phyloP scores from a whole-genome alignment of 2,888 invertebrate genomes.

The Sturmia bella region DNA sequence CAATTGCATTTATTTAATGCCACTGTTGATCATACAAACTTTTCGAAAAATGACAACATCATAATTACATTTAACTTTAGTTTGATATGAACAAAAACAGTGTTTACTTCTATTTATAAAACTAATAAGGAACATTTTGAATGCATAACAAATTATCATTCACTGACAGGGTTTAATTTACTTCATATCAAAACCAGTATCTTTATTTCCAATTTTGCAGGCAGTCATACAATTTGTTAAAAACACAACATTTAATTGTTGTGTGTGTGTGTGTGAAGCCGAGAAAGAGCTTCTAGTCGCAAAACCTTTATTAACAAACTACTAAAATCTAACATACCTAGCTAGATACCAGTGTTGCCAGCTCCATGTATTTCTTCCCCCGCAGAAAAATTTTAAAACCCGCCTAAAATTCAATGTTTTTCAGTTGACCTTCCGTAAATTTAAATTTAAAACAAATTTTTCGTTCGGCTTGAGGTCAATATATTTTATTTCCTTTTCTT shows the following conservation, averaged over 20 bases:
- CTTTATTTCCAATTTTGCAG: slow-evolving; percentile 4
- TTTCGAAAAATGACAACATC: slow-evolving; percentile 45
- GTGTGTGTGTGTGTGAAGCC: neutral
- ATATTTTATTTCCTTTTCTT: too few species aligned
- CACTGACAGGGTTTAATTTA: slow-evolving; percentile 65
- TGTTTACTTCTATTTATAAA: slow-evolving; percentile 11
- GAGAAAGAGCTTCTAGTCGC: neutral
- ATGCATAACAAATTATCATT: slow-evolving; percentile 56
- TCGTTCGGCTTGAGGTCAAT: too few species aligned
- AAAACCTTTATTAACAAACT: slow-evolving; percentile 41
- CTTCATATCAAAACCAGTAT: slow-evolving; percentile 25
- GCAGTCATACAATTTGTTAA: slow-evolving; percentile 9
- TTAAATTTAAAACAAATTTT: too few species aligned
- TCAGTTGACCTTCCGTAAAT: too few species aligned
- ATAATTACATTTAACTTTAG: slow-evolving; percentile 45
- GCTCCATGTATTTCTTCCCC: too few species aligned
- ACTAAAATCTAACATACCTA: slow-evolving; percentile 6
- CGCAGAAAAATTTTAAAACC: too few species aligned
- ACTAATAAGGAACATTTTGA: slow-evolving; percentile 48
- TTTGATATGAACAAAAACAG: neutral
- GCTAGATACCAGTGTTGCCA: too few species aligned
- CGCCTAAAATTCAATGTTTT: too few species aligned
- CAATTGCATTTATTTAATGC: slow-evolving; percentile 32
- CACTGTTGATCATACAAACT: slow-evolving; percentile 13
- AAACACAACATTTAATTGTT: slow-evolving; percentile 6